These are phyloP conservation scores for Merodon equestris DNA, from an alignment of 2,888 invertebrate genomes.

Conservation along the genomic window DNA sequence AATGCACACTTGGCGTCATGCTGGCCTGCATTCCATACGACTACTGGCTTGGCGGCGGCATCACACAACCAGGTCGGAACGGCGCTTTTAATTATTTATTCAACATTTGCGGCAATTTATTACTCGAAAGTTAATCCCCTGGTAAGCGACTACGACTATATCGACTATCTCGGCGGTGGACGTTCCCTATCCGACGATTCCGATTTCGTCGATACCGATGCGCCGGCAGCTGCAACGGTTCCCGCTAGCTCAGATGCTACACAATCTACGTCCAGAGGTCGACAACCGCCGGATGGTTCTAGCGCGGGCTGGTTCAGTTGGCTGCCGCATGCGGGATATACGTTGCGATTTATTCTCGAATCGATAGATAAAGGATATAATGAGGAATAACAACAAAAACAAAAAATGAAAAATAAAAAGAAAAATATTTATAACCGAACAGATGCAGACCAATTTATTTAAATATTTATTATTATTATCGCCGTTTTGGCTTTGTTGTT, in stretches of 20 bases:
- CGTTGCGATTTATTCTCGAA: constrained; percentile 77
- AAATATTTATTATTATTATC: constrained; percentile 8
- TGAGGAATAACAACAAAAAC: constrained; percentile 45
- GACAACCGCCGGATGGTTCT: constrained; percentile 38
- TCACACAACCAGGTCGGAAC: constrained; percentile 84
- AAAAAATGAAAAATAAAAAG: neutral
- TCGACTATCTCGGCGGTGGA: constrained; percentile 85
- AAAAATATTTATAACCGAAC: constrained; percentile 5
- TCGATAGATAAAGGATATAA: constrained; percentile 75
- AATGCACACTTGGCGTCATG: constrained; percentile 59
- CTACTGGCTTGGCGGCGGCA: neutral
- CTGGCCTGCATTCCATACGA: constrained; percentile 6
- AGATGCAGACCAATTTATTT: constrained; percentile 22
- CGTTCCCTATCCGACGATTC: constrained; percentile 81
- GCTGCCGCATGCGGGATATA: constrained; percentile 75
- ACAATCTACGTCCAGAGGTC: constrained; percentile 18
- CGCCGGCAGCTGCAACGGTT: constrained; percentile 17
- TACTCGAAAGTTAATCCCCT: constrained; percentile 93
- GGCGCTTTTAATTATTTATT: constrained; percentile 88
- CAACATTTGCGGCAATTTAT: constrained; percentile 91
- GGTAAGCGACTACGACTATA: constrained; percentile 88
- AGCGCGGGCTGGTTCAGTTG: constrained; percentile 71
- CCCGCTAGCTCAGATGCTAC: neutral
- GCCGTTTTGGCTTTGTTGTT: too few species aligned
- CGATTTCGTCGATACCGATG: constrained; percentile 73